Evolutionary conservation across 1,140 invertebrate species (phyloP).

Genomic region (Palaemon carinicauda): DNA sequence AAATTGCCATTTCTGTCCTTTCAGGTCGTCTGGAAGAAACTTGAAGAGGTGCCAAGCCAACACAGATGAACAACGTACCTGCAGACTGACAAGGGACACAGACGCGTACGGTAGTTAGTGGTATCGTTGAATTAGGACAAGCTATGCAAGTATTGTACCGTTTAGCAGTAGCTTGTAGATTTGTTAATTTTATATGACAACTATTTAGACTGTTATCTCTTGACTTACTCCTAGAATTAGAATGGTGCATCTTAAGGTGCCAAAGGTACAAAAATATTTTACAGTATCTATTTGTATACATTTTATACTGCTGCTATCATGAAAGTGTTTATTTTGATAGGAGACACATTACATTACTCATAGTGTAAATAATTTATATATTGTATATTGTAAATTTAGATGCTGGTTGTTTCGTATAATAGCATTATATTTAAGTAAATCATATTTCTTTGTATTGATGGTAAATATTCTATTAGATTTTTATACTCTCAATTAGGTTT

Average conservation of each 20-base stretch:
- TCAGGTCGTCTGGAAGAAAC: conserved; percentile 3
- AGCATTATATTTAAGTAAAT: too few relatives aligned
- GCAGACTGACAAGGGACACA: background rate
- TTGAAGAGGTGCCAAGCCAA: background rate
- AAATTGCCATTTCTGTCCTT: background rate
- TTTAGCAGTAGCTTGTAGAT: background rate
- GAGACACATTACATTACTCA: too few relatives aligned
- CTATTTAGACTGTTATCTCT: background rate
- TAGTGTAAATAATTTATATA: too few relatives aligned
- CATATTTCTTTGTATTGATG: too few relatives aligned
- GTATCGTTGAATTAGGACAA: background rate
- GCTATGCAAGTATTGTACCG: background rate
- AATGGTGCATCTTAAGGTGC: background rate
- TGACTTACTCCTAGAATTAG: too few relatives aligned
- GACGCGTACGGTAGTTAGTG: background rate
- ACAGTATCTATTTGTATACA: too few relatives aligned
- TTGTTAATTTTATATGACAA: background rate
- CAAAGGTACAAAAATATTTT: background rate
- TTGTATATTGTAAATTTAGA: too few relatives aligned
- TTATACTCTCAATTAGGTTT: too few relatives aligned
- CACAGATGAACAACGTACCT: background rate
- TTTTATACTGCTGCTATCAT: too few relatives aligned
- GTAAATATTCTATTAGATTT: too few relatives aligned
- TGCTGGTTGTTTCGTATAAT: too few relatives aligned
- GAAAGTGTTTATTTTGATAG: too few relatives aligned